These are phyloP conservation scores for Polypedilum vanderplanki DNA, from an alignment of 1,140 invertebrate genomes.

Conservation along the genomic window DNA sequence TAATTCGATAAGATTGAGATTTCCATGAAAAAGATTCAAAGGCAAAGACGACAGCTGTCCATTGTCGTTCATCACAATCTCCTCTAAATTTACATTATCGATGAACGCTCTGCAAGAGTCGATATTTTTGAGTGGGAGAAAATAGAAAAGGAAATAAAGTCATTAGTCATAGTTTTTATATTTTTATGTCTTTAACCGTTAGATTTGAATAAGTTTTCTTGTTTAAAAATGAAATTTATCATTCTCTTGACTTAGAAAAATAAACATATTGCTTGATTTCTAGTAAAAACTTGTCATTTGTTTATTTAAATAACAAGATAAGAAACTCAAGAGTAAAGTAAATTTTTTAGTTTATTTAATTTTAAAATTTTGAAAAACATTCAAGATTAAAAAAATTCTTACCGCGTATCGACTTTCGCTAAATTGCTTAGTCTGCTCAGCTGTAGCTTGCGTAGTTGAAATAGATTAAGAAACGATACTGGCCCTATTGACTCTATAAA, in stretches of 20 bases:
- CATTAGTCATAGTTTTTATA: no score
- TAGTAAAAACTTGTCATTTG: no score
- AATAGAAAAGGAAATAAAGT: not conserved
- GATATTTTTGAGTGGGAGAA: not conserved
- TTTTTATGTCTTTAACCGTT: not conserved
- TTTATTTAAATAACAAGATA: no score
- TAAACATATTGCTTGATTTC: no score
- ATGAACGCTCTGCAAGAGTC: constrained; percentile 60
- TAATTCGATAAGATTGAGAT: constrained; percentile 62
- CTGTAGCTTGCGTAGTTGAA: constrained; percentile 64
- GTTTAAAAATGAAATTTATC: not conserved
- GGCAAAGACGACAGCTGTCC: constrained; percentile 60
- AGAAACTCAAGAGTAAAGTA: no score
- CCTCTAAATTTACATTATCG: constrained; percentile 74
- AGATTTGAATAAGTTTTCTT: not conserved
- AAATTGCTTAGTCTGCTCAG: constrained; percentile 60
- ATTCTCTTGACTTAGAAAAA: no score
- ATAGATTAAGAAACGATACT: constrained; percentile 71
- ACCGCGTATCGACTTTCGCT: constrained; percentile 56
- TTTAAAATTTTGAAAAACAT: no score
- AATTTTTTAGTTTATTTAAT: no score
- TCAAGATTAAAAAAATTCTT: constrained; percentile 35
- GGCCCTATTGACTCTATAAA: constrained; percentile 59
- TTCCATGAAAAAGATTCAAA: constrained; percentile 64
- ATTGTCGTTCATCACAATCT: constrained; percentile 69